A percentile compares a stretch with the other conserved stretches of the same genome.
Evolutionary conservation across 2,797 vertebrate species (phyloP).

Genomic region (Neopelma chrysocephalum): DNA sequence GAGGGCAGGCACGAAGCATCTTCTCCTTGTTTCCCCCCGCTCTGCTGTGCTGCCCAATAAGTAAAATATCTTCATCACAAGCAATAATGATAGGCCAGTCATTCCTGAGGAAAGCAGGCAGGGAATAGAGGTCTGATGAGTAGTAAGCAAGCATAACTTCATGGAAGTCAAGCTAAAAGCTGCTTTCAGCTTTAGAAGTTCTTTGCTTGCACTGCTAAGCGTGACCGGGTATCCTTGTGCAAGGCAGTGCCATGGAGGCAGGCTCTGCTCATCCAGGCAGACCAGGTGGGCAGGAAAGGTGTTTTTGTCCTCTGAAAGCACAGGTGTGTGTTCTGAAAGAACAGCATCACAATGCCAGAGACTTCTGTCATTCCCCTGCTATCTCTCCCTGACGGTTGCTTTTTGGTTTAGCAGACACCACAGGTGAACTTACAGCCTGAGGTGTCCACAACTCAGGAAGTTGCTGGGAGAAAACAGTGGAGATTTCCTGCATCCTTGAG

Average conservation of each 20-base stretch:
- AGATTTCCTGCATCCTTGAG: background rate
- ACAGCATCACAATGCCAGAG: accelerated
- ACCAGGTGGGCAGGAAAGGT: background rate
- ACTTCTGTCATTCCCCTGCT: background rate
- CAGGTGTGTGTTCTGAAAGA: background rate
- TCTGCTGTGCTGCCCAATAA: background rate
- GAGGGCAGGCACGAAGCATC: background rate
- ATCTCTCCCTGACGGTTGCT: accelerated
- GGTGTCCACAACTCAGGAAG: background rate
- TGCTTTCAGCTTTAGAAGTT: background rate
- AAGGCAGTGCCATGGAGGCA: background rate
- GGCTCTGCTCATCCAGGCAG: background rate
- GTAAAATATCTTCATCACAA: background rate
- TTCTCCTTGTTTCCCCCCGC: background rate
- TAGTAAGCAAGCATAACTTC: background rate
- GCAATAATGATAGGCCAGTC: background rate
- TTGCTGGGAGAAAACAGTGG: background rate
- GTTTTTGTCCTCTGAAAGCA: background rate
- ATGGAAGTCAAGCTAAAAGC: background rate
- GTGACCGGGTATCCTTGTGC: accelerated
- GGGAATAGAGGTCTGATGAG: background rate
- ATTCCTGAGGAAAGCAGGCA: background rate
- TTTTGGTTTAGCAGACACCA: background rate
- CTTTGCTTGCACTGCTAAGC: background rate
- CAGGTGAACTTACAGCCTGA: background rate